Evolutionary conservation across 2,113 vertebrate species (phyloP).

Genomic region (Bagarius yarrelli): DNA sequence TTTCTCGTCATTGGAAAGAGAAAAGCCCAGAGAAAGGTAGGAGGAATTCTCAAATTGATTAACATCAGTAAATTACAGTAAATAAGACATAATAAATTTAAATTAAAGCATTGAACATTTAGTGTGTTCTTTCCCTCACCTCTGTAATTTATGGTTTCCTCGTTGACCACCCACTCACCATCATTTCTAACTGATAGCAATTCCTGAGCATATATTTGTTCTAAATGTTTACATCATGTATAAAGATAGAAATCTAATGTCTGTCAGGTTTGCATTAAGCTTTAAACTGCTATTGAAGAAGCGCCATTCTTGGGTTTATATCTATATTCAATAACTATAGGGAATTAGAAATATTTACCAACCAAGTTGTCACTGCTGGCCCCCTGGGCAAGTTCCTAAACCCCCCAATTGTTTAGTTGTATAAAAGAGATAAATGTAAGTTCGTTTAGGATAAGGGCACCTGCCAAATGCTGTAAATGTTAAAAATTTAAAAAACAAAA

Average conservation of each 20-base stretch:
- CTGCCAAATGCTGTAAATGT: too few species aligned
- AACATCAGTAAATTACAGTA: background rate
- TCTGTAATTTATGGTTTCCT: background rate
- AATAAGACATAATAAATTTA: background rate
- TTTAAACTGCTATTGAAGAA: background rate
- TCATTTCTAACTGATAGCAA: background rate
- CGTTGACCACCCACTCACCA: too few species aligned
- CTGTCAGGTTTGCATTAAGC: background rate
- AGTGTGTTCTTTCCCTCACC: background rate
- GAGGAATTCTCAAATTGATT: background rate
- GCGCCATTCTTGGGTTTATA: background rate
- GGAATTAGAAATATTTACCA: background rate
- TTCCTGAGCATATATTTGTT: background rate
- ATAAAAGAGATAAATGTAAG: too few species aligned
- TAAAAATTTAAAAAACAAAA: too few species aligned
- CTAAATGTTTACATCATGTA: background rate
- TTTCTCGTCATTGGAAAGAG: background rate
- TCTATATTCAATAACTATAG: background rate
- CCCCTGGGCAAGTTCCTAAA: too few species aligned
- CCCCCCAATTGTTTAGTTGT: too few species aligned
- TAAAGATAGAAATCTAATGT: background rate
- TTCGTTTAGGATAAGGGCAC: too few species aligned
- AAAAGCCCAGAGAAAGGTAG: background rate
- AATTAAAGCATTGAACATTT: background rate
- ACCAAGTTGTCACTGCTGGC: too few species aligned